Evolutionary conservation across 2,888 invertebrate species (phyloP), one percentile per base, ranked within the genome.

Genomic region (Pharmacophagus antenor): DNA sequence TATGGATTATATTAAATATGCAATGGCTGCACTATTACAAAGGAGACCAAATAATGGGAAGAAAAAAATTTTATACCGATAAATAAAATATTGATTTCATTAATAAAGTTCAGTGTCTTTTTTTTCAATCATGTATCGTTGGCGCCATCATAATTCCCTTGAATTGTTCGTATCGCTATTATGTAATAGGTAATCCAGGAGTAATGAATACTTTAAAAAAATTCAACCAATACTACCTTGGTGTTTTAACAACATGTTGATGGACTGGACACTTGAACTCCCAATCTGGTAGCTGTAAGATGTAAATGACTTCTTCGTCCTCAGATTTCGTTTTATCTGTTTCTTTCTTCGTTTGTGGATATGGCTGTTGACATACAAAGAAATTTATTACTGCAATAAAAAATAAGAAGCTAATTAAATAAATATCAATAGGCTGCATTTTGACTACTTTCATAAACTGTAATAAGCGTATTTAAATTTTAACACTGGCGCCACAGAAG

Each of bases 251-350:
- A 0, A 76, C 77, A 61, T 83, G 74, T 21, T 85, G 77, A 62
- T 90, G 89, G 0, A 79, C 70, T 0, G 89, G 88, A 59, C 89
- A 90, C 53, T 77, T 74, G 64, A 73, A 82, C 64, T 88, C 87
- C 78, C 78, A 85, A 63, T 90, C 89, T 0, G 89, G 89, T 52
- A 90, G 69, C 67, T 88, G 88, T 1, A 89, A 70, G 51, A 89
- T 85, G 62, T 89, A 90, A 58, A 89, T 85, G 2, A 88, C 74
- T 70, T 90, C 89, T 63, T 88, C 87, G 20, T 86, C 82, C 1
- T 82, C 83, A 18, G 80, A 78, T 0, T 69, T 65, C 49, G 79
- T 73, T 63, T 82, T 80, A 6, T 67, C 65, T 63, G 79, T 76
- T 25, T 80, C 78, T 0, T 77, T 58, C 62, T 79, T 69, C 1